Evolutionary conservation across 2,797 vertebrate species (phyloP).

Genomic region (Clamator glandarius): DNA sequence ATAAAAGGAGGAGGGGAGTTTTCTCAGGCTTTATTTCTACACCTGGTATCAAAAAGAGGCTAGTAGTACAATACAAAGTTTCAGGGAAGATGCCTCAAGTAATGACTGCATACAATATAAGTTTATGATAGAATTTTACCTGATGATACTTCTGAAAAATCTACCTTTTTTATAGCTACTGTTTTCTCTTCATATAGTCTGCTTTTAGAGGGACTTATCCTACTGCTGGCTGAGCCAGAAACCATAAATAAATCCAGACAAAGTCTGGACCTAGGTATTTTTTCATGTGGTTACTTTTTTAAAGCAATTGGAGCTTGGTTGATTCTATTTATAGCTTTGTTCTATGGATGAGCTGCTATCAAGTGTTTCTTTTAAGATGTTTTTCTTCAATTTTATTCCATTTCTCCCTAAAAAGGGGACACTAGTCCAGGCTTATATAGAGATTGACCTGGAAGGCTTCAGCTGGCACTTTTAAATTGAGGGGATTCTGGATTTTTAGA

Average conservation of each 20-base stretch:
- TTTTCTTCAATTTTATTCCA: background rate
- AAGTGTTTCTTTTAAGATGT: background rate
- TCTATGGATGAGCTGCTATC: background rate
- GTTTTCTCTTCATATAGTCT: background rate
- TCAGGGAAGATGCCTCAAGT: background rate
- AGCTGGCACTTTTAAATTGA: background rate
- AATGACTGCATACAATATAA: background rate
- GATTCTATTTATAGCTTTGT: background rate
- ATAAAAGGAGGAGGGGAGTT: background rate
- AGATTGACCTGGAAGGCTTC: background rate
- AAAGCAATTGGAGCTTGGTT: background rate
- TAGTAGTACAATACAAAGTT: background rate
- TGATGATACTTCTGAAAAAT: background rate
- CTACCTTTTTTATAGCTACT: background rate
- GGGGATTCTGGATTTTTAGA: background rate
- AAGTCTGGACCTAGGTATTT: background rate
- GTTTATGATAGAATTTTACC: background rate
- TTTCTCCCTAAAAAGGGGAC: background rate
- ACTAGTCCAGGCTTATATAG: background rate
- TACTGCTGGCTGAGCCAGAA: background rate
- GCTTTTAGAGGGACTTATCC: background rate
- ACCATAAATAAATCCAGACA: background rate
- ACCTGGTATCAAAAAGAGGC: background rate
- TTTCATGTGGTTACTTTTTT: background rate
- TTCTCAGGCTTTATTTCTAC: background rate